These are phyloP conservation scores for Dasysyrphus albostriatus DNA, from an alignment of 2,888 invertebrate genomes.

Conservation along the genomic window DNA sequence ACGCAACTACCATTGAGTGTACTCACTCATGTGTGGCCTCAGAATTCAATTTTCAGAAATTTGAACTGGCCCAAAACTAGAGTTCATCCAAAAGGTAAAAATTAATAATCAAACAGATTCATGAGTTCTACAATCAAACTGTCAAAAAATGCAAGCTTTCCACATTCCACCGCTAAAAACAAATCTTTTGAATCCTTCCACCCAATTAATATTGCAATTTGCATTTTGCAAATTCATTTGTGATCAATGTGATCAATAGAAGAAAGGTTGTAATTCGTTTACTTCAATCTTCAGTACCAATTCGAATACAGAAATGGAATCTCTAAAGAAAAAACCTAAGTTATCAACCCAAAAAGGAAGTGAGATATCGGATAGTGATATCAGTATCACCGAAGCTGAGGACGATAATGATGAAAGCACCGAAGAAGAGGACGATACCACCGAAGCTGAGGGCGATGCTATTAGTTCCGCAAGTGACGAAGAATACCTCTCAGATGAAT, in stretches of 20 bases:
- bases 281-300: background rate
- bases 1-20: too few relatives aligned
- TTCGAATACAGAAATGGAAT: conserved; percentile 6
- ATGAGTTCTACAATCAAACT: background rate
- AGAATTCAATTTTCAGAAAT: too few relatives aligned
- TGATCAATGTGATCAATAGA: background rate
- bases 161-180: background rate
- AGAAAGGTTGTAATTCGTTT: background rate
- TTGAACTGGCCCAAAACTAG: too few relatives aligned
- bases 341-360: background rate
- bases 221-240: background rate
- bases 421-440: background rate
- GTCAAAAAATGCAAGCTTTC: background rate
- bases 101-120: background rate
- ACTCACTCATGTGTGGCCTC: too few relatives aligned
- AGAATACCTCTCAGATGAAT: conserved; percentile 14
- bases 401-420: conserved; percentile 3
- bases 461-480: conserved; percentile 1
- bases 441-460: background rate
- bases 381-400: conserved; percentile 14
- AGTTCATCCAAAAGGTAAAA: too few relatives aligned
- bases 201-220: background rate
- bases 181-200: background rate
- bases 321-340: conserved; percentile 6
- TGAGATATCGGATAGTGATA: conserved; percentile 26